Conservation (phyloP, 1,140 invertebrate species). For the Lepidurus apus region DNA sequence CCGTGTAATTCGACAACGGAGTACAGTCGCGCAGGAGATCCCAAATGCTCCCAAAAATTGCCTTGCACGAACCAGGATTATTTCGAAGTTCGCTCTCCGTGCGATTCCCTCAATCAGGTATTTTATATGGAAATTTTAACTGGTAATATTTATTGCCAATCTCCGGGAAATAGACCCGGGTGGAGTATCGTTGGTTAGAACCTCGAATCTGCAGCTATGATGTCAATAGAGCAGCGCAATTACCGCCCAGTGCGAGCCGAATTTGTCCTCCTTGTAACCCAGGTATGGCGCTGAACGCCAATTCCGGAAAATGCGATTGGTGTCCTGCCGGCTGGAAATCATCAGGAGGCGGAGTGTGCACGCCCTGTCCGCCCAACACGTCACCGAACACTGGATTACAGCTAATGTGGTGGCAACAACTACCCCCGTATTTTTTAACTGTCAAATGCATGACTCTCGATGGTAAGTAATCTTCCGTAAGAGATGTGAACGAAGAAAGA, state of each 20-base stretch:
- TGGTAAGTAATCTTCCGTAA: conserved; percentile 39
- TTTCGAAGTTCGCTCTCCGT: conserved; percentile 51
- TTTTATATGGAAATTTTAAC: conserved; percentile 25
- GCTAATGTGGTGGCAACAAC: conserved; percentile 51
- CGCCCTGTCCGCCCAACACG: conserved; percentile 50
- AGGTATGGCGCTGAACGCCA: conserved; percentile 48
- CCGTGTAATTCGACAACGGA: conserved; percentile 45
- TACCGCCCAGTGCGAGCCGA: conserved; percentile 43
- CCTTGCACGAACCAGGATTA: conserved; percentile 53
- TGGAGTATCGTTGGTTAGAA: conserved; percentile 52
- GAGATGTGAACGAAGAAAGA: conserved; percentile 25
- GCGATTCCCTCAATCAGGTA: conserved; percentile 47
- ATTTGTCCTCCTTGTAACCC: conserved; percentile 54
- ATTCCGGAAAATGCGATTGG: conserved; percentile 41
- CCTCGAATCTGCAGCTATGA: conserved; percentile 52
- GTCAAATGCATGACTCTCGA: conserved; percentile 48
- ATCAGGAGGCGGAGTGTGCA: conserved; percentile 46
- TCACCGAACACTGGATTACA: conserved; percentile 51
- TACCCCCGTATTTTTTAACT: conserved; percentile 49
- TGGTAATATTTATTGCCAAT: neutral
- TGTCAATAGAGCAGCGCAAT: conserved; percentile 42
- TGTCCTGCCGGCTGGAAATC: conserved; percentile 39
- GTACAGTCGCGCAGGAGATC: conserved; percentile 46
- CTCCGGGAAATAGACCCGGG: conserved; percentile 42
- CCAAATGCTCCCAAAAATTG: conserved; percentile 48